These are phyloP conservation scores for Orchestia grillus DNA, from an alignment of 1,140 invertebrate genomes.

Conservation along the genomic window DNA sequence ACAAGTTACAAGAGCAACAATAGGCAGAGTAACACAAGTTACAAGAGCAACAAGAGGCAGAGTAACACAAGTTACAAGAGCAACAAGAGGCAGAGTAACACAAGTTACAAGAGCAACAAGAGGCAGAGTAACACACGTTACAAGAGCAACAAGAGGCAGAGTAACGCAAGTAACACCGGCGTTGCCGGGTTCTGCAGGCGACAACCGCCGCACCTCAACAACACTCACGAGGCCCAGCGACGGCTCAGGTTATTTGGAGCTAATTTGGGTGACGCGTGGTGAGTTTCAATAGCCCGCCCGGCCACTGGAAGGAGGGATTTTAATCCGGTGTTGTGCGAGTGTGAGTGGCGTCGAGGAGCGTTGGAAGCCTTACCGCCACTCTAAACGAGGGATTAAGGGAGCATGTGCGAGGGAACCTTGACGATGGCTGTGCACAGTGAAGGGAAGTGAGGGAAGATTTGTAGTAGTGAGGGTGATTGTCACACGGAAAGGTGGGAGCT, in stretches of 20 bases:
- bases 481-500: not conserved
- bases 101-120: no score
- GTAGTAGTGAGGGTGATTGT: not conserved
- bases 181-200: not conserved
- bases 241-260: not conserved
- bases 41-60: no score
- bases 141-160: no score
- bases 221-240: not conserved
- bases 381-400: not conserved
- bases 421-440: not conserved
- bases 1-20: no score
- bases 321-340: conserved; percentile 29
- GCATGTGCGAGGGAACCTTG: not conserved
- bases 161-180: not conserved
- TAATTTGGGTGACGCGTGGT: conserved; percentile 29
- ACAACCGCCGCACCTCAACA: not conserved
- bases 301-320: conserved; percentile 41
- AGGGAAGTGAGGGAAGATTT: not conserved
- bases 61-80: no score
- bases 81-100: no score
- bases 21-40: no score
- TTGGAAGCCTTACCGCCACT: not conserved
- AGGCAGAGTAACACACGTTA: no score
- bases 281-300: not conserved
- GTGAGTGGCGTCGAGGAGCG: conserved; percentile 7